phyloP scores from a whole-genome alignment of 2,888 invertebrate genomes.

The Scaptodrosophila latifasciaeformis region DNA sequence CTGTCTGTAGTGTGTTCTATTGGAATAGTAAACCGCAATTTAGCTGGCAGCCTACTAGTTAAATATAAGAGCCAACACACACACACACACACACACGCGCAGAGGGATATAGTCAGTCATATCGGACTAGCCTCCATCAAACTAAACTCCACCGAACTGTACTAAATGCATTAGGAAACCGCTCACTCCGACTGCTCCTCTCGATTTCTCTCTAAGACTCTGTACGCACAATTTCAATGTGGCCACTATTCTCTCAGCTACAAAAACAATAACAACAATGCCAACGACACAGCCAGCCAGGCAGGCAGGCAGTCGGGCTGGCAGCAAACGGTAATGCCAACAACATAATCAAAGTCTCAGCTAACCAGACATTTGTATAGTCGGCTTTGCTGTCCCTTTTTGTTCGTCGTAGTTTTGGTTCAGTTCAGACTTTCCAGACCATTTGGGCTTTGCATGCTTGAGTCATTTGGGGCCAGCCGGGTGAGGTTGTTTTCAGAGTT shows the following conservation, averaged over 20 bases:
- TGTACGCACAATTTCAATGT: slow-evolving; percentile 37
- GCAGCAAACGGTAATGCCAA: slow-evolving; percentile 3
- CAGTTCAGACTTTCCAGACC: too few relatives aligned
- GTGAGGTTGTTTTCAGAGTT: too few relatives aligned
- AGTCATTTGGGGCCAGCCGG: too few relatives aligned
- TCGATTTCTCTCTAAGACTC: too few relatives aligned
- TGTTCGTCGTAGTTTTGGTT: too few relatives aligned
- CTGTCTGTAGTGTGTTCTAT: slow-evolving; percentile 25
- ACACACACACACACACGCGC: slow-evolving; percentile 3
- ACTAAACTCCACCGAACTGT: too few relatives aligned
- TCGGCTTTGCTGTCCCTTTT: not conserved
- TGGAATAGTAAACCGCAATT: slow-evolving; percentile 62
- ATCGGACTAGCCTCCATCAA: not conserved
- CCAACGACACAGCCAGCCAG: too few relatives aligned
- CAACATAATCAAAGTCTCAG: slow-evolving; percentile 43
- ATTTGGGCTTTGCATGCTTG: slow-evolving; percentile 1
- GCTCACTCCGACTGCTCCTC: too few relatives aligned
- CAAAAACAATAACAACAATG: slow-evolving; percentile 26
- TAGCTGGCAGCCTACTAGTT: slow-evolving; percentile 42
- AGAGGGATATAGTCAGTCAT: slow-evolving; percentile 3
- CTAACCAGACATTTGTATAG: slow-evolving; percentile 15
- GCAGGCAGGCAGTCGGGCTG: too few relatives aligned
- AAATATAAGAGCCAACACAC: slow-evolving; percentile 44
- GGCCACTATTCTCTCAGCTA: slow-evolving; percentile 20
- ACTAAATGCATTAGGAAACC: too few relatives aligned